These are phyloP conservation scores for Heliconius nattereri DNA, from an alignment of 1,140 invertebrate genomes.

Conservation along the genomic window DNA sequence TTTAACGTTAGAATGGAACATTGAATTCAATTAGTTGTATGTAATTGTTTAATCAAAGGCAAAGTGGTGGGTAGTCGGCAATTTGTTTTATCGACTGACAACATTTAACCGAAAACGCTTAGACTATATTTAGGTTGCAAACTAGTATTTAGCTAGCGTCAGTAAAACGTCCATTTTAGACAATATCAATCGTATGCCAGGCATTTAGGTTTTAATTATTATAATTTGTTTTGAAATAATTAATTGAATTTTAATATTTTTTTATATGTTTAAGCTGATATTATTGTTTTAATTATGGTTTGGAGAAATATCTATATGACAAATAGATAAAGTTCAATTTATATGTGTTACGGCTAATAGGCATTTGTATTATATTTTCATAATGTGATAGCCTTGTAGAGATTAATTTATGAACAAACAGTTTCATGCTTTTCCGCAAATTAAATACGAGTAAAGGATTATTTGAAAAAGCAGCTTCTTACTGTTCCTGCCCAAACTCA, in stretches of 20 bases:
- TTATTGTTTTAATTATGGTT: no score
- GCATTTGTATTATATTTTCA: no score
- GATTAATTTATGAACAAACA: no score
- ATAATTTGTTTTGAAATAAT: background rate
- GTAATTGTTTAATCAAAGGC: slow-evolving; percentile 12
- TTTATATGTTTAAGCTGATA: no score
- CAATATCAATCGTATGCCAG: background rate
- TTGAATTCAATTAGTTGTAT: slow-evolving; percentile 5
- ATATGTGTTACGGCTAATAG: no score
- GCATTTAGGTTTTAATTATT: background rate
- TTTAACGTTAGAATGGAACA: background rate
- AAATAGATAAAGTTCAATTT: no score
- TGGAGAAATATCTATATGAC: no score
- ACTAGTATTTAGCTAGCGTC: background rate
- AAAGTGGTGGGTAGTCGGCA: slow-evolving; percentile 3
- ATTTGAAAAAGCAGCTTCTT: no score
- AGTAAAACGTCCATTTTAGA: background rate
- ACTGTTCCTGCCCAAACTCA: no score
- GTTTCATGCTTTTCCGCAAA: no score
- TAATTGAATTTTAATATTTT: background rate
- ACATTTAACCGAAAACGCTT: slow-evolving; percentile 1
- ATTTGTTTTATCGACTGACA: slow-evolving; percentile 2
- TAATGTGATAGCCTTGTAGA: no score
- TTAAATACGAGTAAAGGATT: no score
- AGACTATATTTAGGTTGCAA: slow-evolving; percentile 3